Evolutionary conservation across 1,140 invertebrate species (phyloP).

Genomic region (Diorhabda sublineata): DNA sequence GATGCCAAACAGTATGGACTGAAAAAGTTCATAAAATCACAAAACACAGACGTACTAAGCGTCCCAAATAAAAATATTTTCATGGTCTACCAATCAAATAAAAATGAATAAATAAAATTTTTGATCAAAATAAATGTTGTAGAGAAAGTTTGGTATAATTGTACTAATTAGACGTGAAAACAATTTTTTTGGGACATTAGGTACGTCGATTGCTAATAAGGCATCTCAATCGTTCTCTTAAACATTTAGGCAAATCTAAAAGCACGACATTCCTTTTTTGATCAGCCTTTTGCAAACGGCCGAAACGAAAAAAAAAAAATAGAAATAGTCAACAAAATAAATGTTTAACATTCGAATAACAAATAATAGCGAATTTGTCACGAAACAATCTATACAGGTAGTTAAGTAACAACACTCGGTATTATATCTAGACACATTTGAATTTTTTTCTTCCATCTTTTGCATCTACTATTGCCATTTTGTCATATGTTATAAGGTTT

Average conservation of each 20-base stretch:
- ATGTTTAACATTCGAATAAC: conserved; percentile 37
- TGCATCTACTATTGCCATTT: background rate
- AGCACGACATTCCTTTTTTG: conserved; percentile 33
- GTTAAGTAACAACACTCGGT: conserved; percentile 22
- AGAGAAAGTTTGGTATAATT: no score
- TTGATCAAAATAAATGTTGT: no score
- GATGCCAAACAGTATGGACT: conserved; percentile 36
- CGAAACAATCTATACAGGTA: conserved; percentile 35
- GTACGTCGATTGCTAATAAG: conserved; percentile 18
- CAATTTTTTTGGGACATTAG: no score
- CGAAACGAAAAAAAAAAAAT: conserved; percentile 28
- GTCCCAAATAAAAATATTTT: no score
- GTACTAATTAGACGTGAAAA: no score
- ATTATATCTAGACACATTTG: conserved; percentile 24
- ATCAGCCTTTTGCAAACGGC: conserved; percentile 26
- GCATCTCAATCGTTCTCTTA: conserved; percentile 31
- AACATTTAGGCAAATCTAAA: conserved; percentile 35
- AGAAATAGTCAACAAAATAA: conserved; percentile 42
- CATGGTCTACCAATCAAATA: no score
- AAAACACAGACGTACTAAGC: conserved; percentile 5
- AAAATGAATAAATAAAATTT: no score
- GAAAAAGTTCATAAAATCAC: conserved; percentile 31
- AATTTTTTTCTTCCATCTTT: background rate
- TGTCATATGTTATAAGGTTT: background rate
- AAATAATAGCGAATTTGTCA: conserved; percentile 35